Conservation (phyloP, 2,797 vertebrate species). For the Galaxias olidus region DNA sequence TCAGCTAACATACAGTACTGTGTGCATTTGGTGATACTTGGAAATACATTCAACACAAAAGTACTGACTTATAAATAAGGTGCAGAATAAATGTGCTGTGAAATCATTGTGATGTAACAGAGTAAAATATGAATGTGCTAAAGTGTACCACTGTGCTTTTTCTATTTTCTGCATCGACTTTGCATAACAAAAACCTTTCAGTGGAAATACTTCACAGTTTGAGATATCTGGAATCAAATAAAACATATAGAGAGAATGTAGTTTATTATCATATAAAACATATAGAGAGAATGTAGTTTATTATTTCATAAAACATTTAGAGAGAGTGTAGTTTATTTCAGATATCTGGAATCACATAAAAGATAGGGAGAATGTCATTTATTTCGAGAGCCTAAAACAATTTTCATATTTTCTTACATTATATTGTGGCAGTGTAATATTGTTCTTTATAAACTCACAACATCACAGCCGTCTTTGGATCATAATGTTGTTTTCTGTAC, state of each 20-base stretch:
- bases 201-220: conserved; percentile 46
- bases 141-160: conserved; percentile 20
- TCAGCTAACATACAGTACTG: conserved; percentile 1
- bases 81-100: conserved; percentile 27
- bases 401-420: no score
- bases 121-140: conserved; percentile 33
- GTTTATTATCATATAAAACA: conserved; percentile 58
- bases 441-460: no score
- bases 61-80: conserved; percentile 24
- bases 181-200: conserved; percentile 51
- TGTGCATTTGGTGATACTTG: conserved; percentile 12
- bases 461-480: no score
- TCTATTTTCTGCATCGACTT: conserved; percentile 17
- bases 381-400: conserved; percentile 19
- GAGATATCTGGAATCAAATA: conserved; percentile 51
- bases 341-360: no score
- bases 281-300: conserved; percentile 57
- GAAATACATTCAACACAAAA: conserved; percentile 19
- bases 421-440: no score
- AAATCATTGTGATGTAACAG: conserved; percentile 23
- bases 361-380: no score
- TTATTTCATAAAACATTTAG: conserved; percentile 62
- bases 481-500: no score
- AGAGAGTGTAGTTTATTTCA: conserved; percentile 48
- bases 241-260: conserved; percentile 59